These are phyloP conservation scores for Hafferia zeledoni DNA, from an alignment of 2,797 vertebrate genomes.

Conservation along the genomic window DNA sequence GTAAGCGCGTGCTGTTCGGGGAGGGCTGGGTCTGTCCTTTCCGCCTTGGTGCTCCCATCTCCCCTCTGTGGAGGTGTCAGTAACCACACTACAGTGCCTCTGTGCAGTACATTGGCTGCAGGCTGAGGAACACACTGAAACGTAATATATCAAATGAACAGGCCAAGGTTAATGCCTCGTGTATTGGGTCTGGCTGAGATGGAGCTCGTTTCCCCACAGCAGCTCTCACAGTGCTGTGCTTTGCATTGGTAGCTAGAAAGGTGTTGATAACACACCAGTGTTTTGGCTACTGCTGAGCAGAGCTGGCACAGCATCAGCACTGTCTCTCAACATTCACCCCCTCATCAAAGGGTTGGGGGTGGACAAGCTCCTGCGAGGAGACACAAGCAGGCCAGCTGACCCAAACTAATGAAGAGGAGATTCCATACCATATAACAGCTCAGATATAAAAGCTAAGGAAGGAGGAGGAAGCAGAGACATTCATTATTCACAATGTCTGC, in stretches of 20 bases:
- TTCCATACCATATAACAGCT: neutral
- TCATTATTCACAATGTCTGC: neutral
- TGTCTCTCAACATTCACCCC: neutral
- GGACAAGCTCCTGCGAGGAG: neutral
- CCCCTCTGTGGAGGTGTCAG: neutral
- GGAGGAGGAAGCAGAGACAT: neutral
- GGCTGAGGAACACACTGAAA: neutral
- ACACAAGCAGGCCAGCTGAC: neutral
- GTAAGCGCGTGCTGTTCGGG: accelerated
- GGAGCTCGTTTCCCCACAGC: neutral
- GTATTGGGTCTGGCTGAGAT: neutral
- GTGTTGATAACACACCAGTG: neutral
- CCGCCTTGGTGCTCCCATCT: neutral
- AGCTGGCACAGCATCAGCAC: neutral
- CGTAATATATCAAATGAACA: no score
- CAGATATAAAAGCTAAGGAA: neutral
- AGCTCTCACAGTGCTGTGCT: neutral
- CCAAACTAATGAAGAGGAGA: no score
- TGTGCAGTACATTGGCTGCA: accelerated
- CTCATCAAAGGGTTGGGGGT: neutral
- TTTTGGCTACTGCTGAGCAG: neutral
- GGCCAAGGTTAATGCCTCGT: neutral
- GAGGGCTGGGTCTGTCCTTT: neutral
- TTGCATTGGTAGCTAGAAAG: neutral
- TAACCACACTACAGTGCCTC: accelerated